Percentiles rank a stretch among this genome's conserved stretches.
These are phyloP conservation scores for Amphibalanus amphitrite DNA, from an alignment of 1,140 invertebrate genomes.

Conservation along the genomic window DNA sequence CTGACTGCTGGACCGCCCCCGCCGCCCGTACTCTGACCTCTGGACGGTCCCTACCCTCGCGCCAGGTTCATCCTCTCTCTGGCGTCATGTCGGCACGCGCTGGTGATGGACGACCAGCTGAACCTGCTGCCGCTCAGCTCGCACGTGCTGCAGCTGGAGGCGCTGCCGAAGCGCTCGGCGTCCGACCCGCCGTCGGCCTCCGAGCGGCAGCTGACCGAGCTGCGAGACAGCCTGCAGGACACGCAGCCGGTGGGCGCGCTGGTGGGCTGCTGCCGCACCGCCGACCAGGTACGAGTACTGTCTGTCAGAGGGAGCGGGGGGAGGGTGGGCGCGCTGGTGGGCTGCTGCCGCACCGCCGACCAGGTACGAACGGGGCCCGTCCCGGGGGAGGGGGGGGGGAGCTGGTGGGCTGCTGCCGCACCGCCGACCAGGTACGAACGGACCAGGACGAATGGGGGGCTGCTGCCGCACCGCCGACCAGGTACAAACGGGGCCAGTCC, in stretches of 20 bases:
- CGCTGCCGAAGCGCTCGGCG: constrained; percentile 37
- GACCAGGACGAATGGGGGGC: too few species aligned
- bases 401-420: too few species aligned
- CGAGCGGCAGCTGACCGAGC: constrained; percentile 38
- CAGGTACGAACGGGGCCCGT: too few species aligned
- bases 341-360: too few species aligned
- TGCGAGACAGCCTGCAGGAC: constrained; percentile 64
- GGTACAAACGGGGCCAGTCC: too few species aligned
- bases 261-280: constrained; percentile 78
- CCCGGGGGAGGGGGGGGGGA: too few species aligned
- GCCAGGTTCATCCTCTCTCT: constrained; percentile 75
- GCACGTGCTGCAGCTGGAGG: constrained; percentile 57
- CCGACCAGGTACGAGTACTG: constrained; percentile 53
- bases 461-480: too few species aligned
- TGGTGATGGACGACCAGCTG: constrained; percentile 87
- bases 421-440: too few species aligned
- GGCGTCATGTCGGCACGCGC: constrained; percentile 64
- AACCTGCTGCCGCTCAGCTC: constrained; percentile 84
- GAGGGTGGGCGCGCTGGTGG: too few species aligned
- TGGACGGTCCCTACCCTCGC: background rate
- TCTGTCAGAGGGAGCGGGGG: too few species aligned
- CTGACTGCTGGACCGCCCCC: too few species aligned
- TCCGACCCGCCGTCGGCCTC: constrained; percentile 16
- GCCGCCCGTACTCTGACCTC: too few species aligned
- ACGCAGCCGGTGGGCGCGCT: constrained; percentile 78